phyloP scores from a whole-genome alignment of 1,140 invertebrate genomes.

The Leptopilina clavipes region DNA sequence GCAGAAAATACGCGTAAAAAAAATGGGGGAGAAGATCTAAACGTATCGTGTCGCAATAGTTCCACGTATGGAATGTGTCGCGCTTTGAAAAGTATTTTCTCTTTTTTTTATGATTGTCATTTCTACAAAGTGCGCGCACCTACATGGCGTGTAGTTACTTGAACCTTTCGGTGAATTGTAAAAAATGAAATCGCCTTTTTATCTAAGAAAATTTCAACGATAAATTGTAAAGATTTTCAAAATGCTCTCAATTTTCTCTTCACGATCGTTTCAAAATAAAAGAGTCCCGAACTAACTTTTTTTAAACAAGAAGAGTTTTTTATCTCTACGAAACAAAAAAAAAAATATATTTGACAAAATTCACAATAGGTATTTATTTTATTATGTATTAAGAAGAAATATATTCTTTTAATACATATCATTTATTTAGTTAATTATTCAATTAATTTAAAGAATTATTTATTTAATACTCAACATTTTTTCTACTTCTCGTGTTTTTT shows the following conservation, averaged over 20 bases:
- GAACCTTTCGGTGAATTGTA: constrained; percentile 45
- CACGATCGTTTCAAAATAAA: constrained; percentile 1
- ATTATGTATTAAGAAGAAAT: too few relatives aligned
- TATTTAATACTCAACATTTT: background rate
- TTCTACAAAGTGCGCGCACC: constrained; percentile 47
- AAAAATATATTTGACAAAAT: too few relatives aligned
- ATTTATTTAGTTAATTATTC: background rate
- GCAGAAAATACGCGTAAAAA: constrained; percentile 50
- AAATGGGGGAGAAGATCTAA: constrained; percentile 40
- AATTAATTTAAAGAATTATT: too few relatives aligned
- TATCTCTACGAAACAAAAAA: too few relatives aligned
- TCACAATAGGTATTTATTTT: too few relatives aligned
- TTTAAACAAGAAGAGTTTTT: too few relatives aligned
- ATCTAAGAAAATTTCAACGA: background rate
- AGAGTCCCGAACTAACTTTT: too few relatives aligned
- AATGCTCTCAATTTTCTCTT: constrained; percentile 12
- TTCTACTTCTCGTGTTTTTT: too few relatives aligned
- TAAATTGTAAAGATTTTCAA: constrained; percentile 2
- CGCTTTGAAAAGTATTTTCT: constrained; percentile 36
- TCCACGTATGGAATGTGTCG: constrained; percentile 21
- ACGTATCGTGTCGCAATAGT: constrained; percentile 45
- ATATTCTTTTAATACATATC: background rate
- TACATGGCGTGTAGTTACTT: constrained; percentile 32
- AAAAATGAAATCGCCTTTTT: constrained; percentile 15
- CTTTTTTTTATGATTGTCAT: constrained; percentile 48